phyloP scores from a whole-genome alignment of 92 coral and sea anemone genomes.

The Muricea muricata region DNA sequence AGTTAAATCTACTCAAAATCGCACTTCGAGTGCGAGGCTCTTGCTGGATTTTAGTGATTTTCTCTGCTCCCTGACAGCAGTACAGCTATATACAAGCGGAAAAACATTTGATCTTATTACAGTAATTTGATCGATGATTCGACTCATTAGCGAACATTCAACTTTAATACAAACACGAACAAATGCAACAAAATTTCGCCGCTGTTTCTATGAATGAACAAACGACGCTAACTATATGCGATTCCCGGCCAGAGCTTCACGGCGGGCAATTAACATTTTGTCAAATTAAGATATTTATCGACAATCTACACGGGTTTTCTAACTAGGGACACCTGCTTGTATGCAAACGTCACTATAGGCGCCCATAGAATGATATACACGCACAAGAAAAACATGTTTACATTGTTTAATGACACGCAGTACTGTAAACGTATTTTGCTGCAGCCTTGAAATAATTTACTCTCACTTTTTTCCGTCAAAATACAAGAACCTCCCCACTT shows the following conservation, averaged over 20 bases:
- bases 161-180: not conserved
- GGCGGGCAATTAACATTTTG: slow-evolving; percentile 12
- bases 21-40: no score
- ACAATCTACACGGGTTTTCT: not conserved
- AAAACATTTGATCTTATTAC: no score
- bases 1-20: no score
- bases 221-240: not conserved
- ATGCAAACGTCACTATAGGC: not conserved
- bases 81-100: no score
- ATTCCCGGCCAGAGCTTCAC: not conserved
- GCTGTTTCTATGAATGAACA: not conserved
- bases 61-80: no score
- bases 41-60: no score
- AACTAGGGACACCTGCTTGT: not conserved
- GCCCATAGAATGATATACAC: not conserved
- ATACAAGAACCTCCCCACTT: no score
- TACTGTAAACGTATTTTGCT: not conserved
- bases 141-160: not conserved
- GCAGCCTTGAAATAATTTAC: no score
- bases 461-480: no score
- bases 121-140: no score
- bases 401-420: no score
- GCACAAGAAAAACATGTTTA: not conserved
- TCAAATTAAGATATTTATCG: slow-evolving; percentile 38
- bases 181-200: not conserved